Conservation (phyloP, 2,888 invertebrate genomes). For the Sarcophaga carnaria region DNA sequence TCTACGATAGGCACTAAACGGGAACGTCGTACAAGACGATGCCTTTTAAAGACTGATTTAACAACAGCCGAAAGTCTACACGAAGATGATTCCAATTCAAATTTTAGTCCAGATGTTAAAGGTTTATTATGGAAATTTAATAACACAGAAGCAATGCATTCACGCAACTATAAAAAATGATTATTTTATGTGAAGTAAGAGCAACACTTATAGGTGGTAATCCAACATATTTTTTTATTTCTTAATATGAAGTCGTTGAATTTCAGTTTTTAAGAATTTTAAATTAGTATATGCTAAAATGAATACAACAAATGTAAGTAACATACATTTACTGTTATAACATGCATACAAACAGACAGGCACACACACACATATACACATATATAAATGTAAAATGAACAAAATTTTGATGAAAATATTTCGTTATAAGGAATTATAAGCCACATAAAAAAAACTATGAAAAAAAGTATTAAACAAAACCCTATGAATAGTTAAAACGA, state of each 20-base stretch:
- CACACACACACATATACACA: too few relatives aligned
- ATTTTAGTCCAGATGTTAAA: conserved; percentile 75
- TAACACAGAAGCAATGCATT: conserved; percentile 75
- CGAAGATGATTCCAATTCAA: conserved; percentile 76
- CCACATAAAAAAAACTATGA: too few relatives aligned
- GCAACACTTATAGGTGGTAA: not conserved
- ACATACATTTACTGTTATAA: too few relatives aligned
- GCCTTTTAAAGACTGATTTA: conserved; percentile 79
- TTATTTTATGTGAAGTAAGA: conserved; percentile 2
- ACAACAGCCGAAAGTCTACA: conserved; percentile 47
- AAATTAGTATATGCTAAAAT: not conserved
- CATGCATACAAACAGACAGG: too few relatives aligned
- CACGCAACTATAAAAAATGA: conserved; percentile 64
- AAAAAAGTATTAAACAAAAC: too few relatives aligned
- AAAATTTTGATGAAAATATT: too few relatives aligned
- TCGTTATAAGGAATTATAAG: too few relatives aligned
- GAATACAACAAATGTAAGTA: not conserved
- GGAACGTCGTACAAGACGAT: conserved; percentile 78
- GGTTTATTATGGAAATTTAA: conserved; percentile 72
- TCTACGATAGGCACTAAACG: conserved; percentile 58
- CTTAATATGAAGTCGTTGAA: not conserved
- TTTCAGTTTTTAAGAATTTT: not conserved
- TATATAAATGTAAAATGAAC: too few relatives aligned
- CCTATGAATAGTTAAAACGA: not conserved
- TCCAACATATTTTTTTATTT: not conserved